Evolutionary conservation across 92 coral and sea anemone species (phyloP), one percentile per base, ranked within the genome.

Genomic region (Zoanthus solanderi): DNA sequence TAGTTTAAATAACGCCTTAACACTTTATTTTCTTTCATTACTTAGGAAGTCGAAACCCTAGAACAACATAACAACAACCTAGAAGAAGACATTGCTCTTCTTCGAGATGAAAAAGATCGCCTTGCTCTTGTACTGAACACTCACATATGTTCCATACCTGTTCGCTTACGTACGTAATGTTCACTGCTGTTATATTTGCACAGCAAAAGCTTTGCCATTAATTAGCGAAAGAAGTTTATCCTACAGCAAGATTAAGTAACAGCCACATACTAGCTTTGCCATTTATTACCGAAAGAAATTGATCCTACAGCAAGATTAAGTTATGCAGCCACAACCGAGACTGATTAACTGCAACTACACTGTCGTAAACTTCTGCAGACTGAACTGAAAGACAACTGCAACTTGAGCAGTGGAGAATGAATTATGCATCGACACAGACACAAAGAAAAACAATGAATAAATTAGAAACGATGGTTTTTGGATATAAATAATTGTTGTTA

Each of bases 81-180:
- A 8, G 85, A 81, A 30, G 85, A 81, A 81, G 85, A 81, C 44
- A 81, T 81, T 45, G 14, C 44, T 66, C 75, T 81, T 46, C 85
- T 81, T 47, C 75, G 46, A 50, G 75, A 4, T 11, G 85, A 81
- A 54, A 81, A 66, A 30, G 75, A 81, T 5, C 85, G 75, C 5
- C 85, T 81, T 28, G 23, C 85, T 6, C 75, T 81, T 29, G 71
- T 81, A 54, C 85, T 81, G 0, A 57, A 66, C 28, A 37, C 47
- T 12, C 85, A 81, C 57, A 45, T 66, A 60, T 81, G 85, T 52
- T 68, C 13, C 1, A 28, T 81, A 61, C 75, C 85, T 6, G 85
- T 52, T 23, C 76, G 75, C 45, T 12, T 63, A 67, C 28, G 7
- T 5, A 65, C 61, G 42, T 37, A 37, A 37, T 47, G 75, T 46